Evolutionary conservation across 2,113 vertebrate species (phyloP).

Genomic region (Aptenodytes patagonicus): DNA sequence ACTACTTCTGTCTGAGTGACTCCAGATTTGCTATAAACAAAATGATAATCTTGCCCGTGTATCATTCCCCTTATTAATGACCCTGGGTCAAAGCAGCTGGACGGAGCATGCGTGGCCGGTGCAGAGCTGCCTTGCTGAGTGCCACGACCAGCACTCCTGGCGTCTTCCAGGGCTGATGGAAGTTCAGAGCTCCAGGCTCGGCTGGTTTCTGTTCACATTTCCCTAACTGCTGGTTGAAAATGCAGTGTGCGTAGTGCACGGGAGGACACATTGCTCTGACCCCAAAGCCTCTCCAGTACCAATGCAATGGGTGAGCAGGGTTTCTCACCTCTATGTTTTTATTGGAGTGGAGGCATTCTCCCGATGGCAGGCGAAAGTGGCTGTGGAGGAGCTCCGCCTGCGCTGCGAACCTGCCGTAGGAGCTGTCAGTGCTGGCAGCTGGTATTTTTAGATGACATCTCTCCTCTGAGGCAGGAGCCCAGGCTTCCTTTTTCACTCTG

Average conservation of each 20-base stretch:
- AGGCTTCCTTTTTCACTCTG: not conserved
- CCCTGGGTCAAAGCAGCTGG: not conserved
- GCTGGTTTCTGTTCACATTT: not conserved
- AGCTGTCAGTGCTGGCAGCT: not conserved
- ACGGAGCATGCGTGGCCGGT: not conserved
- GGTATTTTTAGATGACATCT: not conserved
- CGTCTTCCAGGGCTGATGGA: not conserved
- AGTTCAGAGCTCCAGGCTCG: not conserved
- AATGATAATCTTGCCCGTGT: not conserved
- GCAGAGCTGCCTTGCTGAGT: not conserved
- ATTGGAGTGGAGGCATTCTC: not conserved
- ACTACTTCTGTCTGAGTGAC: not conserved
- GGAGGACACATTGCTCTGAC: not conserved
- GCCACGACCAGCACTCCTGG: too few relatives aligned
- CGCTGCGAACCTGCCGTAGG: fast-evolving
- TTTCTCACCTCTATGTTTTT: not conserved
- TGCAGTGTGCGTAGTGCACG: fast-evolving
- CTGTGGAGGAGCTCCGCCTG: not conserved
- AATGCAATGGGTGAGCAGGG: not conserved
- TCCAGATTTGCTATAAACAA: not conserved
- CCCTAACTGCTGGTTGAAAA: not conserved
- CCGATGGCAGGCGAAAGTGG: fast-evolving
- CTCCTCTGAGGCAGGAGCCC: not conserved
- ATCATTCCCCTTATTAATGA: not conserved
- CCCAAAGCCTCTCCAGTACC: not conserved